Conservation (phyloP, 1,140 invertebrate species). For the Parapsyche elsis region DNA sequence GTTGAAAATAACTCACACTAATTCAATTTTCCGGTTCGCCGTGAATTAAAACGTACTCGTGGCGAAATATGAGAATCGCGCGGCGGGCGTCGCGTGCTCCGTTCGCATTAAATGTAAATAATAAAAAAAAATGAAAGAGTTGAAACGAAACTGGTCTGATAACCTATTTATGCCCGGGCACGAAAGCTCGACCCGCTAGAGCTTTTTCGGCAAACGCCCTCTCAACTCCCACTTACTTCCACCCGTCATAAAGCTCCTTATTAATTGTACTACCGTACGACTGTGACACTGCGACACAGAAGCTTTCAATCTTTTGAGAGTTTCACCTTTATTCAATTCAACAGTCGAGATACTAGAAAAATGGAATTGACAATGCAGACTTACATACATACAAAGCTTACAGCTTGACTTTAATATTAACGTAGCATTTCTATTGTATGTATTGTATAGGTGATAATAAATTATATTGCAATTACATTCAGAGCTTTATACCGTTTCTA, state of each 20-base stretch:
- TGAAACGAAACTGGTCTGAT: conserved; percentile 29
- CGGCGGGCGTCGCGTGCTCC: not conserved
- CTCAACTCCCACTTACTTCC: not conserved
- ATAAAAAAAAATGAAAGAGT: conserved; percentile 31
- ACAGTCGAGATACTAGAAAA: not conserved
- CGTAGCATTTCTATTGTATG: too few species aligned
- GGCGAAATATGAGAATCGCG: not conserved
- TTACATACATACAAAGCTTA: not conserved
- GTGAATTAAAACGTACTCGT: conserved; percentile 29
- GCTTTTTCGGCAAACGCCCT: not conserved
- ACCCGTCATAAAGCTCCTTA: conserved; percentile 29
- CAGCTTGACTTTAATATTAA: too few species aligned
- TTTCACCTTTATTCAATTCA: not conserved
- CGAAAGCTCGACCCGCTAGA: not conserved
- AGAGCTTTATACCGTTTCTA: too few species aligned
- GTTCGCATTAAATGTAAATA: conserved; percentile 34
- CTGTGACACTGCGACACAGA: not conserved
- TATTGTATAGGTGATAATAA: too few species aligned
- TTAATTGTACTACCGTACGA: conserved; percentile 9
- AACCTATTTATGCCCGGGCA: conserved; percentile 30
- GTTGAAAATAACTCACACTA: conserved; percentile 35
- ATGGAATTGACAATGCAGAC: too few species aligned
- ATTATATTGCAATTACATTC: too few species aligned
- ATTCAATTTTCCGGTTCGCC: conserved; percentile 38
- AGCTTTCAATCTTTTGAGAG: not conserved